Evolutionary conservation across 2,113 vertebrate genomes (phyloP).

Genomic region (Phalacrocorax aristotelis): DNA sequence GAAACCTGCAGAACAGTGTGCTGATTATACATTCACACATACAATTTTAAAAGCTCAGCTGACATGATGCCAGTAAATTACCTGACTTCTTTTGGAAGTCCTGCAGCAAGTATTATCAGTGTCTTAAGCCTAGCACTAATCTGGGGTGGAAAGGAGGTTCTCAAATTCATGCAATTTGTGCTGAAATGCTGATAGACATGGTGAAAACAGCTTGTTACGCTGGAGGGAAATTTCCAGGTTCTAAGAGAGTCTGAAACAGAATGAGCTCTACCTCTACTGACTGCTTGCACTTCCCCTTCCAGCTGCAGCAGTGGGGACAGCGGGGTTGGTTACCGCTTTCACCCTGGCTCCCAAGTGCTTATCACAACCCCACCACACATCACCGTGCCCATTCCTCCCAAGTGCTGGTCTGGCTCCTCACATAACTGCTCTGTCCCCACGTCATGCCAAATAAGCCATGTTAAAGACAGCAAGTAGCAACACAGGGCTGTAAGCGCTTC

Average conservation of each 20-base stretch:
- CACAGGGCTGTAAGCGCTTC: accelerated
- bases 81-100: not conserved
- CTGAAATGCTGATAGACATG: not conserved
- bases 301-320: not conserved
- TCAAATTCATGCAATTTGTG: not conserved
- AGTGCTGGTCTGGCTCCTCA: not conserved
- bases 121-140: not conserved
- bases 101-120: not conserved
- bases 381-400: not conserved
- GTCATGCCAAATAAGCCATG: not conserved
- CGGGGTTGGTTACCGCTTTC: not conserved
- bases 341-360: not conserved
- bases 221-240: not conserved
- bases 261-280: not conserved
- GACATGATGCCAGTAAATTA: not conserved
- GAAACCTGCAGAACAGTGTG: not conserved
- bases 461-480: not conserved
- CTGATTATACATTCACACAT: not conserved
- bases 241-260: not conserved
- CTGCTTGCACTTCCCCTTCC: not conserved
- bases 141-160: not conserved
- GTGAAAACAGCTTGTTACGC: accelerated
- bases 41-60: not conserved
- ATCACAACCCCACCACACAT: not conserved
- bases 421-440: not conserved